Evolutionary conservation across 2,888 invertebrate species (phyloP), one percentile per base, ranked within the genome.

Genomic region (Dryococelus australis): DNA sequence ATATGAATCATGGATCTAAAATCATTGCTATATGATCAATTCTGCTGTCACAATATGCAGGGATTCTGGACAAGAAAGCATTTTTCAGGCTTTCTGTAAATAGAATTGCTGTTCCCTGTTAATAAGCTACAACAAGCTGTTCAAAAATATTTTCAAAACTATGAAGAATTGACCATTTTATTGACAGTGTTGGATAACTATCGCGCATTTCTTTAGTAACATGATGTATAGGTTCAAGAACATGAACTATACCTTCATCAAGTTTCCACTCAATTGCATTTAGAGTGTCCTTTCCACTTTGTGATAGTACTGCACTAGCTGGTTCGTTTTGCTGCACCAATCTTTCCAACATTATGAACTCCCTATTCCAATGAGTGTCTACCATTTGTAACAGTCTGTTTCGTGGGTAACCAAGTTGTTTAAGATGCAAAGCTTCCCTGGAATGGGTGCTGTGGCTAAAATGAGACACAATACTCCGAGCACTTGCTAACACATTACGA

Each of bases 241-340:
- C 83, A 20, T 83, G 12, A 20, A 83, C 35, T 20, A 83, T 83
- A 28, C 83, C 83, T 83, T 83, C 83, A 28, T 4, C 28, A 28
- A 83, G 1, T 43, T 83, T 83, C 83, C 83, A 83, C 43, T 83
- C 83, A 28, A 9, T 83, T 35, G 83, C 83, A 35, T 28, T 43
- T 16, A 85, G 10, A 8, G 20, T 47, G 20, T 85, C 47, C 16
- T 27, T 43, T 20, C n/a, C 53, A 43, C 27, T 27, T 86, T 86
- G 79, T 8, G 24, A 10, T 43, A 81, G n/a, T 35, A 43, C 43
- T 26, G 65, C 86, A 53, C 27, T 51, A 43, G 83, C 26, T 43
- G 80, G 51, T 43, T 80, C 87, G 79, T 65, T 87, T 43, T 85
- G 81, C 12, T 47, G 27, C 81, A 51, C 2, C 24, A 81, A 47